Evolutionary conservation across 2,888 invertebrate genomes (phyloP).

Genomic region (Eristalinus sepulchralis): DNA sequence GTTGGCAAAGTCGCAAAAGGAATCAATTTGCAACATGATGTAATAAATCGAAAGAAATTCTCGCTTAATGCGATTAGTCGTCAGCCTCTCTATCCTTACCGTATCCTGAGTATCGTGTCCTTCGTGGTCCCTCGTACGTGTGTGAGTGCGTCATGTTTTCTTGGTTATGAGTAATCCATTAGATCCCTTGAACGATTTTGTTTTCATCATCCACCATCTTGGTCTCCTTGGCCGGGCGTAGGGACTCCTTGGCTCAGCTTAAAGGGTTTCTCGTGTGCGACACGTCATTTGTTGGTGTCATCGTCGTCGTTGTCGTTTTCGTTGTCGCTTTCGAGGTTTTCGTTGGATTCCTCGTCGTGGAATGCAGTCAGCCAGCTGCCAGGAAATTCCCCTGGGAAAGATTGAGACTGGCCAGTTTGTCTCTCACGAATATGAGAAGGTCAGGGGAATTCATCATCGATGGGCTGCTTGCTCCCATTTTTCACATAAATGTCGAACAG

Average conservation of each 20-base stretch:
- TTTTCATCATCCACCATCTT: neutral
- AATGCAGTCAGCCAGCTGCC: neutral
- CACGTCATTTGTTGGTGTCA: neutral
- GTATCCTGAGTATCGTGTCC: too few relatives aligned
- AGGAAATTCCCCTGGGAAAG: neutral
- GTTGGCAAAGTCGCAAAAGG: neutral
- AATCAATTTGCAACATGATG: conserved; percentile 31
- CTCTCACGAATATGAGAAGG: conserved; percentile 2
- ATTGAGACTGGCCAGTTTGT: neutral
- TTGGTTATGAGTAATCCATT: conserved; percentile 16
- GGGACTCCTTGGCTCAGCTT: neutral
- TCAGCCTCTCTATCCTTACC: too few relatives aligned
- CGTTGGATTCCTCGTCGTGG: neutral
- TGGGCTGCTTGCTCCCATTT: neutral
- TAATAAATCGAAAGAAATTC: conserved; percentile 44
- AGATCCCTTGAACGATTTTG: neutral
- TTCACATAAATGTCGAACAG: neutral
- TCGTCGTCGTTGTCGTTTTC: neutral
- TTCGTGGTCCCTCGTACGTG: neutral
- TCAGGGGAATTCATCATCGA: neutral
- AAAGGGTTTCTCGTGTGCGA: neutral
- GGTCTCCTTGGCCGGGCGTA: too few relatives aligned
- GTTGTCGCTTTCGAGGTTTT: too few relatives aligned
- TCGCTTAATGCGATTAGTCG: conserved; percentile 28
- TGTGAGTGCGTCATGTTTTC: neutral